A percentile compares a stretch with the other conserved stretches of the same genome.
phyloP scores from a whole-genome alignment of 2,797 vertebrate species.

The Chaetophractus vellerosus region DNA sequence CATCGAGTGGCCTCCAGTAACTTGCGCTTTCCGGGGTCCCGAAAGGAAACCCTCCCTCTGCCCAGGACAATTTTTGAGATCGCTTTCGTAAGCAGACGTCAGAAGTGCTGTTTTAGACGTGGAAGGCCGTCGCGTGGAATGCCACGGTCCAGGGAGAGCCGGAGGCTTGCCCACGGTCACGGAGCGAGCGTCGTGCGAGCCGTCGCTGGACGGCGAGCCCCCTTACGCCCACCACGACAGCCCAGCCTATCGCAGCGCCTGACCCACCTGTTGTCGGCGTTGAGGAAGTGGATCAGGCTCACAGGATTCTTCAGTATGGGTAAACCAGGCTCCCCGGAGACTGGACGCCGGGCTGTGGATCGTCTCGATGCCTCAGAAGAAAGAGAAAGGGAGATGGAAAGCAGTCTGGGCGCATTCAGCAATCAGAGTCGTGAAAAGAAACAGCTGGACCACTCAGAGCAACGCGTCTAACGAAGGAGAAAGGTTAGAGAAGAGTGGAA shows the following conservation, averaged over 20 bases:
- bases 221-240: background rate
- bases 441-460: constrained; percentile 7
- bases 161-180: background rate
- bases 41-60: background rate
- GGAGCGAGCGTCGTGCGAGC: background rate
- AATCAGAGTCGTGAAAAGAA: constrained; percentile 16
- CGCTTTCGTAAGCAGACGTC: background rate
- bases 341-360: background rate
- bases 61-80: background rate
- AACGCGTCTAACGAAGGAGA: background rate
- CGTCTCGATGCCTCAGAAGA: background rate
- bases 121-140: background rate
- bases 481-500: background rate
- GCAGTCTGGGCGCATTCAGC: background rate
- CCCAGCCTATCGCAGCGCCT: background rate
- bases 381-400: background rate
- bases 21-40: background rate
- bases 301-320: accelerated
- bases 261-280: too few relatives aligned
- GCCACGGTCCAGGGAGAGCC: background rate
- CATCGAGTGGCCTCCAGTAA: background rate
- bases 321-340: background rate
- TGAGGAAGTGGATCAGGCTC: background rate
- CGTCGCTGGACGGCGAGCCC: background rate
- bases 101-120: background rate